Evolutionary conservation across 2,797 vertebrate genomes (phyloP).

Genomic region (Muscicapa striata): DNA sequence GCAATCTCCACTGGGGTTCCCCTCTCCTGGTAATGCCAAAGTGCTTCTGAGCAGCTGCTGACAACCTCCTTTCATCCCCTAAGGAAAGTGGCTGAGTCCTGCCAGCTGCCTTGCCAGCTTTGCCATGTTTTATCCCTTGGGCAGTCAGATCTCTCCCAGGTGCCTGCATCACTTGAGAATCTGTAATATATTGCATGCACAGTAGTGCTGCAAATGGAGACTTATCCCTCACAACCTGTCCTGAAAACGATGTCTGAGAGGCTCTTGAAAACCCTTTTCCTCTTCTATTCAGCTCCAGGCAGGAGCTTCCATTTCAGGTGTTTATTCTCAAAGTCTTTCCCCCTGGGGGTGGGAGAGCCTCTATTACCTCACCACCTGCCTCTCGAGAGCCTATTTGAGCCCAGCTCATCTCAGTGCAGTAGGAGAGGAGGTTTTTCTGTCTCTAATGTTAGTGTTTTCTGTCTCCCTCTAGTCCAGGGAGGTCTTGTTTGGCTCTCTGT

Average conservation of each 20-base stretch:
- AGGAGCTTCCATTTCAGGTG: neutral
- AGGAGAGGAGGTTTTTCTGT: neutral
- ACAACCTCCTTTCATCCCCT: neutral
- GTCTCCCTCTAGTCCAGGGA: fast-evolving
- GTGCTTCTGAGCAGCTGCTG: neutral
- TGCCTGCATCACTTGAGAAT: neutral
- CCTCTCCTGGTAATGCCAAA: neutral
- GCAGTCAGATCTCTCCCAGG: neutral
- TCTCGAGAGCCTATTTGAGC: neutral
- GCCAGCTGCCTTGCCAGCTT: neutral
- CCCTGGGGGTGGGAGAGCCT: neutral
- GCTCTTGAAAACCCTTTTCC: neutral
- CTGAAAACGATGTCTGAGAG: neutral
- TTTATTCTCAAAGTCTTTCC: neutral
- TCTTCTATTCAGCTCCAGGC: neutral
- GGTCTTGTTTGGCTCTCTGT: fast-evolving
- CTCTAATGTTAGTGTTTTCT: too few species aligned
- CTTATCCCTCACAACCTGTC: neutral
- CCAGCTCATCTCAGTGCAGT: neutral
- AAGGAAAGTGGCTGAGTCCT: neutral
- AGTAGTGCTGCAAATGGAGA: neutral
- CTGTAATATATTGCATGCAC: fast-evolving
- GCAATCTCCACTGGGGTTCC: neutral
- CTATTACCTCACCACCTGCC: neutral
- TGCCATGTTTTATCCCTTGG: neutral